Evolutionary conservation across 1,140 invertebrate genomes (phyloP), one percentile per base, ranked within the genome.

Genomic region (Wiebesia pumilae): DNA sequence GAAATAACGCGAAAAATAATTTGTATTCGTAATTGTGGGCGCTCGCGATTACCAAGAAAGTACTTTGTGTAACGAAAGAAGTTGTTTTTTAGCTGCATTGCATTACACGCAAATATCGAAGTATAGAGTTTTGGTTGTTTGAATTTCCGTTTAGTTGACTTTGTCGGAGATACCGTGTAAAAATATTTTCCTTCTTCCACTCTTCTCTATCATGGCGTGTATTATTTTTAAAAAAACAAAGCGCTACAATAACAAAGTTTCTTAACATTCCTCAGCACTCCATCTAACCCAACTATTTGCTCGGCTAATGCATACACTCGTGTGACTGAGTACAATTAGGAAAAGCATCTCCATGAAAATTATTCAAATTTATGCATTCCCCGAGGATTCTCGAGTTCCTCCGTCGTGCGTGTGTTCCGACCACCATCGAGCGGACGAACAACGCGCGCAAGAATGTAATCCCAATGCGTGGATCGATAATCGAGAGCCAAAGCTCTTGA

Each of bases 291-390:
- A 47, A 43, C 77, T 80, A 51, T 80, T 80, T 67, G 73, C 40
- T 78, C n/a, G 38, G 30, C 30, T 2, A 40, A 30, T 81, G 80
- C 47, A 47, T 67, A 81, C 35, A 67, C 24, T 62, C 73, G 75
- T 79, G 83, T 43, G 51, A 71, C 65, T 47, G 62, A n/a, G 43
- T 67, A 81, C 84, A 81, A 86, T 81, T 81, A 86, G 79, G 84
- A 81, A 86, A 86, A 86, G 65, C 69, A 81, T 86, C 84, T 77
- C 47, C 43, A 54, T 75, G 84, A 65, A 81, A 47, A 81, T 86
- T 86, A 86, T 86, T 86, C 67, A 86, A 86, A 86, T 86, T 81
- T 81, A 86, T 85, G 84, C 84, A 14, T 35, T 43, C 51, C 0
- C 16, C 16, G 71, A 75, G n/a, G 27, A 75, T 75, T 43, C 40